Percentiles rank a stretch among this genome's conserved stretches.
Conservation (phyloP, 2,888 invertebrate genomes). For the Sminthurides aquaticus region DNA sequence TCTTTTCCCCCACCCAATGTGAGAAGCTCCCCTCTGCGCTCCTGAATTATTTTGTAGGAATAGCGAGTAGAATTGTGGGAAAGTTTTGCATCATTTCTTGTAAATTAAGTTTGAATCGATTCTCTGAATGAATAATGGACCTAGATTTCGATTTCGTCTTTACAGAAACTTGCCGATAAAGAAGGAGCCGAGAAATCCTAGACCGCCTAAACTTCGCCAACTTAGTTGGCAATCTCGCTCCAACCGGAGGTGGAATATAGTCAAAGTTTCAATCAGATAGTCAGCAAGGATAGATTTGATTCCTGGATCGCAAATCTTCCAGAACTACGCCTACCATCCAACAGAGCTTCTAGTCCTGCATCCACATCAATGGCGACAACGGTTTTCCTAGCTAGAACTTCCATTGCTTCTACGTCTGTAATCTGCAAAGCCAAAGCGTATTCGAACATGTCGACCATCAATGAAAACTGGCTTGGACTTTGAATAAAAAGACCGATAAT, state of each 20-base stretch:
- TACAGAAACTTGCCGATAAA: background rate
- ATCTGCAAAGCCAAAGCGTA: too few species aligned
- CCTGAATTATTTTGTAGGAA: background rate
- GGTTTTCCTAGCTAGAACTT: too few species aligned
- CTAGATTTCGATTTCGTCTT: background rate
- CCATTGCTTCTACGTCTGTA: too few species aligned
- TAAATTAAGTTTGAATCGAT: conserved; percentile 10
- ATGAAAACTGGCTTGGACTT: too few species aligned
- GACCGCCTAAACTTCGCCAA: too few species aligned
- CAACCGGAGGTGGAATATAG: too few species aligned
- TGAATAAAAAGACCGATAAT: too few species aligned
- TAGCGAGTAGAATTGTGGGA: background rate
- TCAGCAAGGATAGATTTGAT: background rate
- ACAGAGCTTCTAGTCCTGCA: too few species aligned
- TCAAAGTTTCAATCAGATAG: background rate
- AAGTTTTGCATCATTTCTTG: background rate
- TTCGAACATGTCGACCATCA: too few species aligned
- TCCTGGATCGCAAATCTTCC: background rate
- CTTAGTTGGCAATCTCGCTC: background rate
- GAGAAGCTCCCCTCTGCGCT: background rate
- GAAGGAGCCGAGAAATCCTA: too few species aligned
- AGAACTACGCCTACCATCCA: background rate
- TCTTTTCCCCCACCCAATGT: too few species aligned
- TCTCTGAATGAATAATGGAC: background rate
- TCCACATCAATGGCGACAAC: too few species aligned